Conservation (phyloP, 2,888 invertebrate genomes). For the Ecliptopera silaceata region DNA sequence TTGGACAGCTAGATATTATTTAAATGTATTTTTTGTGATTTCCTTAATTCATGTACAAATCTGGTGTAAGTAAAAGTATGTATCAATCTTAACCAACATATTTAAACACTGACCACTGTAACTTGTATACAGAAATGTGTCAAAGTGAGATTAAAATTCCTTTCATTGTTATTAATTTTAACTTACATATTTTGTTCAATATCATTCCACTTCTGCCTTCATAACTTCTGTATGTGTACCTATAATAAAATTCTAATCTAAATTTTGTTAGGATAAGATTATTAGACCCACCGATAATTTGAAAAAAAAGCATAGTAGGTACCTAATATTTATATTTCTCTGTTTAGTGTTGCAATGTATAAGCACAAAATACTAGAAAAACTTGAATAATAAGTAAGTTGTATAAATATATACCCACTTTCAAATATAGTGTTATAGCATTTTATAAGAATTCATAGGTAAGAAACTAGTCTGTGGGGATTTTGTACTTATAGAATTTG, state of each 20-base stretch:
- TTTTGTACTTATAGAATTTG: constrained; percentile 35
- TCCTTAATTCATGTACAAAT: not conserved
- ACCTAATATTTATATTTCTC: constrained; percentile 10
- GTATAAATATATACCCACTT: constrained; percentile 18
- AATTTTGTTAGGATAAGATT: constrained; percentile 20
- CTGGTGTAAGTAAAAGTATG: constrained; percentile 1
- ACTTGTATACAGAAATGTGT: too few species aligned
- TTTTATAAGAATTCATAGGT: constrained; percentile 24
- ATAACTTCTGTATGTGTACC: not conserved
- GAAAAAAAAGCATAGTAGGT: constrained; percentile 19
- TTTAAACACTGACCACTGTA: too few species aligned
- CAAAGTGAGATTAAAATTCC: too few species aligned
- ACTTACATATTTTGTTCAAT: constrained; percentile 1
- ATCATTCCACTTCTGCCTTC: constrained; percentile 8
- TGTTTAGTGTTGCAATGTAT: constrained; percentile 19
- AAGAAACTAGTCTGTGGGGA: constrained; percentile 24
- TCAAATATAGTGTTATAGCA: constrained; percentile 20
- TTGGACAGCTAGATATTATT: constrained; percentile 1
- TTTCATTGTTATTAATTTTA: too few species aligned
- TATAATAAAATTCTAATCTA: constrained; percentile 4
- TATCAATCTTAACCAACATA: too few species aligned
- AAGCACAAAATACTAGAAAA: constrained; percentile 18
- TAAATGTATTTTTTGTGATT: constrained; percentile 3
- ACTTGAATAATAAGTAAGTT: constrained; percentile 12
- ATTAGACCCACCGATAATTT: constrained; percentile 26